phyloP scores from a whole-genome alignment of 2,888 invertebrate genomes.

The Trachelus iudaicus region DNA sequence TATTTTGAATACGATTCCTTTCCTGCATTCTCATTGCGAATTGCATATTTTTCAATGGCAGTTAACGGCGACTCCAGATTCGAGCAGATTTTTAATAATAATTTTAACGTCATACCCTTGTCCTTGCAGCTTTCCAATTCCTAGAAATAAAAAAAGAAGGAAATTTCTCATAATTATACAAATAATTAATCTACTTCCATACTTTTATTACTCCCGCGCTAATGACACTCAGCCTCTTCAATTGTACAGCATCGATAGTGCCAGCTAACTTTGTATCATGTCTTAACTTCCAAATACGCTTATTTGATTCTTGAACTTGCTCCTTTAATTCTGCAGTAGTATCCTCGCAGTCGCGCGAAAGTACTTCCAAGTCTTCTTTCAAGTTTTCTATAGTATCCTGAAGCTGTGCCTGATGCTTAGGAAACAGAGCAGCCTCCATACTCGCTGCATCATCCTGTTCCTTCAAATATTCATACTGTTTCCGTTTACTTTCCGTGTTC shows the following conservation, averaged over 20 bases:
- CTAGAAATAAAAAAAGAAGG: conserved; percentile 24
- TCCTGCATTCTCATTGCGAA: conserved; percentile 49
- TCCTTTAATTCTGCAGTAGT: conserved; percentile 39
- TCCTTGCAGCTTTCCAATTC: conserved; percentile 63
- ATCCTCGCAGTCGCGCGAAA: conserved; percentile 39
- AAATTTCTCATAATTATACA: neutral
- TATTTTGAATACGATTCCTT: conserved; percentile 30
- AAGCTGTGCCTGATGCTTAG: conserved; percentile 53
- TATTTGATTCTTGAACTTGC: conserved; percentile 37
- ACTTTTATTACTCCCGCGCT: conserved; percentile 73
- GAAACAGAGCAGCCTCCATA: conserved; percentile 58
- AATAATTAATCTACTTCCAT: neutral
- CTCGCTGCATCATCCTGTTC: conserved; percentile 68
- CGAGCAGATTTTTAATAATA: conserved; percentile 73
- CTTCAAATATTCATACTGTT: conserved; percentile 65
- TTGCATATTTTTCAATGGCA: conserved; percentile 41
- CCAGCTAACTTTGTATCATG: conserved; percentile 69
- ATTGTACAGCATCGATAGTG: conserved; percentile 67
- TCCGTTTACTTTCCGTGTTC: conserved; percentile 53
- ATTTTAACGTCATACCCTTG: conserved; percentile 73
- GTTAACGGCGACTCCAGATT: conserved; percentile 72
- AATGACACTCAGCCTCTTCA: conserved; percentile 72
- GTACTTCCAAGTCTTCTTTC: conserved; percentile 34
- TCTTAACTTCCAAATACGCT: conserved; percentile 65
- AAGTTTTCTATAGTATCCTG: conserved; percentile 44